Percentiles rank a stretch among this genome's conserved stretches.
These are phyloP conservation scores for Crocuta crocuta DNA, from an alignment of 2,113 vertebrate genomes.

Conservation along the genomic window DNA sequence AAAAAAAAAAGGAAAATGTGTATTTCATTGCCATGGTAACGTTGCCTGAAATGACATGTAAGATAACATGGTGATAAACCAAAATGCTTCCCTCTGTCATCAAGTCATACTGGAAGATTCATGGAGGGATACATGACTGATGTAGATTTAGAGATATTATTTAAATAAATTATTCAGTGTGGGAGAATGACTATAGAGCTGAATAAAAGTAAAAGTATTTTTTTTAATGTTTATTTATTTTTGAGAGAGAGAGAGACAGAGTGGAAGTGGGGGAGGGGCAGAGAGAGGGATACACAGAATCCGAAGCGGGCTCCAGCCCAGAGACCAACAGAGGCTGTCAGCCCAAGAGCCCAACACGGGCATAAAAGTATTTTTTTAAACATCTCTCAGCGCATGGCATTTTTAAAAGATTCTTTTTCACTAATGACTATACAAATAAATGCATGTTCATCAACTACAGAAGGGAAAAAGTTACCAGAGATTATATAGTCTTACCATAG, in stretches of 20 bases:
- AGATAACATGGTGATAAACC: conserved; percentile 30
- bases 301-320: too few species aligned
- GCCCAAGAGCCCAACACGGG: too few species aligned
- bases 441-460: not conserved
- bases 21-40: not conserved
- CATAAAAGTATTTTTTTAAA: too few species aligned
- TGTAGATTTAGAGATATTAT: not conserved
- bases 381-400: not conserved
- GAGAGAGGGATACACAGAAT: too few species aligned
- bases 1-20: not conserved
- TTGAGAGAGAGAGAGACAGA: too few species aligned
- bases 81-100: conserved; percentile 42
- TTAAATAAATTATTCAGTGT: conserved; percentile 44
- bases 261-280: too few species aligned
- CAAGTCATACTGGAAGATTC: not conserved
- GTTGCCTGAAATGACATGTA: not conserved
- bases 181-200: not conserved
- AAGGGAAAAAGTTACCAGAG: not conserved
- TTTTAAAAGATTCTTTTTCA: conserved; percentile 30
- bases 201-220: conserved; percentile 14
- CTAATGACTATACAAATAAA: conserved; percentile 4
- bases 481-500: not conserved
- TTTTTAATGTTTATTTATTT: not conserved
- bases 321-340: too few species aligned
- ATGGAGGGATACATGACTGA: not conserved